Conservation (phyloP, 2,113 vertebrate species). For the Odontophorus gujanensis region DNA sequence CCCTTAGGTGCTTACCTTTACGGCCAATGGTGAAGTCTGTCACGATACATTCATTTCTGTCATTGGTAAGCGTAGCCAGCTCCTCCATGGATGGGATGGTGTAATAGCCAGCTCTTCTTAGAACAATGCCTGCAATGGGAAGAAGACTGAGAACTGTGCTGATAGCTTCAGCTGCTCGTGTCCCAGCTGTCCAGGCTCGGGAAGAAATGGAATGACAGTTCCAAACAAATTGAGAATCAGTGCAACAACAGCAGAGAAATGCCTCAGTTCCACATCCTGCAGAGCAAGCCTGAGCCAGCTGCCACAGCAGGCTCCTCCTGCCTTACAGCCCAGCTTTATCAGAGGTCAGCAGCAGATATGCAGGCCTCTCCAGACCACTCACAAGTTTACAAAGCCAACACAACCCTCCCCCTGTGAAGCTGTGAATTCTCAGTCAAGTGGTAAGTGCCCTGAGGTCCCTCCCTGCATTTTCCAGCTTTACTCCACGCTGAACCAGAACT, state of each 20-base stretch:
- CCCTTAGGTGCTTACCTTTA: constrained; percentile 78
- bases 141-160: not conserved
- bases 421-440: too few relatives aligned
- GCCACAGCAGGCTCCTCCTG: not conserved
- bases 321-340: not conserved
- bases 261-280: not conserved
- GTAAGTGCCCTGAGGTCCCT: not conserved
- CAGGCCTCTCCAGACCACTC: not conserved
- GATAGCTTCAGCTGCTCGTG: rapidly evolving
- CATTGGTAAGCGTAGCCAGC: constrained; percentile 84
- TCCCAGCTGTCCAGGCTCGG: not conserved
- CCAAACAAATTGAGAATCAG: not conserved
- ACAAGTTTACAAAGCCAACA: not conserved
- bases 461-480: not conserved
- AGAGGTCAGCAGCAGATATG: not conserved
- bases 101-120: constrained; percentile 90
- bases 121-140: constrained; percentile 83
- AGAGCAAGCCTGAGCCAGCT: rapidly evolving
- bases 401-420: rapidly evolving
- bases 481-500: not conserved
- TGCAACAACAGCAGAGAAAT: not conserved
- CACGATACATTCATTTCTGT: constrained; percentile 87
- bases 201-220: not conserved
- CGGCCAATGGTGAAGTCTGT: constrained; percentile 94
- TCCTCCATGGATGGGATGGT: constrained; percentile 95